phyloP scores from a whole-genome alignment of 2,888 invertebrate species.

The Cepaea hortensis region DNA sequence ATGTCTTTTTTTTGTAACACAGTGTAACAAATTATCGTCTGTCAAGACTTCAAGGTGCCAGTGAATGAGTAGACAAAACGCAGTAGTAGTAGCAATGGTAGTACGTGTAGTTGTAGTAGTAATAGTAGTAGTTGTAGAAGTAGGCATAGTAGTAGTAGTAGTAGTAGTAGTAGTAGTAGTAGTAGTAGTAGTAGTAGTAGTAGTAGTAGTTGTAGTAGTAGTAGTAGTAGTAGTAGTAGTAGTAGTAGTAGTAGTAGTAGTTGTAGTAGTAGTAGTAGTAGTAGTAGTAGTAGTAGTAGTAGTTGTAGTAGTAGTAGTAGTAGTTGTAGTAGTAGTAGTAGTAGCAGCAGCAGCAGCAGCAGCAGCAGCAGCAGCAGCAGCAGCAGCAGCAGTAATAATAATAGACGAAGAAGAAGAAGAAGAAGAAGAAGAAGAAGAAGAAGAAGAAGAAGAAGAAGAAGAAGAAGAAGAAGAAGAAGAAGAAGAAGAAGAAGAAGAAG shows the following conservation, averaged over 20 bases:
- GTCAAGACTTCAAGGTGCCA: too few species aligned
- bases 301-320: constrained; percentile 1
- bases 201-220: constrained; percentile 36
- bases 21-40: too few species aligned
- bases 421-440: neutral
- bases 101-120: too few species aligned
- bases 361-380: too few species aligned
- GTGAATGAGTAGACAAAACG: too few species aligned
- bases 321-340: neutral
- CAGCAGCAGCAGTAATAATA: too few species aligned
- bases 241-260: constrained; percentile 32
- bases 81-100: too few species aligned
- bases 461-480: constrained; percentile 25
- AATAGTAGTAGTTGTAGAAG: too few species aligned
- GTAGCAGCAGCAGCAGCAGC: too few species aligned
- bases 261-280: constrained; percentile 26
- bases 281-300: constrained; percentile 25
- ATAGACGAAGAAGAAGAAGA: too few species aligned
- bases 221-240: constrained; percentile 24
- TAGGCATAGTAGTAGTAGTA: too few species aligned
- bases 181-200: constrained; percentile 31
- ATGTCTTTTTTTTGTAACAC: too few species aligned
- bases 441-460: constrained; percentile 24
- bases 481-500: constrained; percentile 16
- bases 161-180: neutral